Percentiles rank a stretch among this genome's conserved stretches.
Evolutionary conservation across 2,797 vertebrate species (phyloP).

Genomic region (Hypotaenidia okinawae): DNA sequence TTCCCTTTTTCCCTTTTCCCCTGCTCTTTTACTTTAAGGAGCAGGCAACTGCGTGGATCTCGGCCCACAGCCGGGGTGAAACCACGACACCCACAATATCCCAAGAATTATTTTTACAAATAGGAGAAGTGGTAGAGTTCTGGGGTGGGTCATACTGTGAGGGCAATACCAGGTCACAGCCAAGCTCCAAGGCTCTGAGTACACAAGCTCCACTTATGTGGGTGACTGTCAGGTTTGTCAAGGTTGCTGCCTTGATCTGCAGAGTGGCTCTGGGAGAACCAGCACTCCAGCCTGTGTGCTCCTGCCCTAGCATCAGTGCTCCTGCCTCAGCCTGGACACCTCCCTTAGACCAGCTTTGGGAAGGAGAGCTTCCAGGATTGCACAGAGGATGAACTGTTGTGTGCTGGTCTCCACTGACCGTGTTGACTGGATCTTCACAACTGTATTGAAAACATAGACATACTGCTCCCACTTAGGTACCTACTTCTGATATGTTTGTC

Average conservation of each 20-base stretch:
- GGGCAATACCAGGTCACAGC: neutral
- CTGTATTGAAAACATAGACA: neutral
- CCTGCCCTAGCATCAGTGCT: neutral
- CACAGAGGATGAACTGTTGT: neutral
- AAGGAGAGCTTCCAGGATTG: neutral
- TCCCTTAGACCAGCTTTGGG: neutral
- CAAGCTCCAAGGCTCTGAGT: neutral
- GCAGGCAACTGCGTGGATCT: too few relatives aligned
- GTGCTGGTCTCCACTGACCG: neutral
- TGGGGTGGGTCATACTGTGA: neutral
- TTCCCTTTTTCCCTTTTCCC: too few relatives aligned
- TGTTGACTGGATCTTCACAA: neutral
- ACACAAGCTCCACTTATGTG: accelerated
- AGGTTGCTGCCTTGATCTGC: neutral
- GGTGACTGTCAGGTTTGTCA: neutral
- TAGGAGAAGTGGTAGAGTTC: neutral
- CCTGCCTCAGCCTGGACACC: neutral
- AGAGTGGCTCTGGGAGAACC: neutral
- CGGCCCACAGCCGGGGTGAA: too few relatives aligned
- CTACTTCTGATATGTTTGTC: neutral
- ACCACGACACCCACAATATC: too few relatives aligned
- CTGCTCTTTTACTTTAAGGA: too few relatives aligned
- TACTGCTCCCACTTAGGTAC: neutral
- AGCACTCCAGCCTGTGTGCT: neutral
- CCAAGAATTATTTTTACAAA: neutral